phyloP scores from a whole-genome alignment of 2,888 invertebrate genomes.

The Physocephala rufipes region DNA sequence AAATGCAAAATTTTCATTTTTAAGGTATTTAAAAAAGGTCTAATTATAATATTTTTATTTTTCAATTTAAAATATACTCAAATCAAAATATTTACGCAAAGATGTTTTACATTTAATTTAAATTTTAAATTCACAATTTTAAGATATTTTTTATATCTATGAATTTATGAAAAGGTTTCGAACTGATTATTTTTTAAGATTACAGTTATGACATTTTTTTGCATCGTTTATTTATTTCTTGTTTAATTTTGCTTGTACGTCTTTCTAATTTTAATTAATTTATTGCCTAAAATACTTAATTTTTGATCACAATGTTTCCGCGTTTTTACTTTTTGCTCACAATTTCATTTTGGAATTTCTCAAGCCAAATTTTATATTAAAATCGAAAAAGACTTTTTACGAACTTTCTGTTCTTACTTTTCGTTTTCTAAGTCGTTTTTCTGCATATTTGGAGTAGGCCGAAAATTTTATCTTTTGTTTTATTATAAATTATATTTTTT shows the following conservation, averaged over 20 bases:
- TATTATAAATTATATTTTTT: not conserved
- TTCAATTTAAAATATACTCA: no score
- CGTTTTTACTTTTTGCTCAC: constrained; percentile 55
- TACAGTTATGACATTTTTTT: no score
- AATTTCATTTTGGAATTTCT: constrained; percentile 56
- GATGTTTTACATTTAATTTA: no score
- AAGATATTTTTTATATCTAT: no score
- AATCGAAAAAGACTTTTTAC: constrained; percentile 45
- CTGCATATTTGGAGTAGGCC: not conserved
- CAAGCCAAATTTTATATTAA: constrained; percentile 39
- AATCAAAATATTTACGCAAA: no score
- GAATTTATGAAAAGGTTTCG: constrained; percentile 39
- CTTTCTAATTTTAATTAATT: constrained; percentile 29
- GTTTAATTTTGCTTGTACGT: constrained; percentile 34
- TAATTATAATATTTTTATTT: no score
- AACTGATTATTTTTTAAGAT: constrained; percentile 20
- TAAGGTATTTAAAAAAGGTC: no score
- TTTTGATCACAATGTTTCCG: constrained; percentile 35
- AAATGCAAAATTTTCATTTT: no score
- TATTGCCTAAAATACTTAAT: constrained; percentile 38
- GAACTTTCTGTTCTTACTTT: constrained; percentile 7
- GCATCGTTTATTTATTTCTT: constrained; percentile 28
- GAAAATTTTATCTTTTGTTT: constrained; percentile 17
- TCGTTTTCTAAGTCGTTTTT: not conserved
- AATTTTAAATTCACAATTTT: no score